Evolutionary conservation across 2,888 invertebrate genomes (phyloP).

Genomic region (Ophioninae sp.): DNA sequence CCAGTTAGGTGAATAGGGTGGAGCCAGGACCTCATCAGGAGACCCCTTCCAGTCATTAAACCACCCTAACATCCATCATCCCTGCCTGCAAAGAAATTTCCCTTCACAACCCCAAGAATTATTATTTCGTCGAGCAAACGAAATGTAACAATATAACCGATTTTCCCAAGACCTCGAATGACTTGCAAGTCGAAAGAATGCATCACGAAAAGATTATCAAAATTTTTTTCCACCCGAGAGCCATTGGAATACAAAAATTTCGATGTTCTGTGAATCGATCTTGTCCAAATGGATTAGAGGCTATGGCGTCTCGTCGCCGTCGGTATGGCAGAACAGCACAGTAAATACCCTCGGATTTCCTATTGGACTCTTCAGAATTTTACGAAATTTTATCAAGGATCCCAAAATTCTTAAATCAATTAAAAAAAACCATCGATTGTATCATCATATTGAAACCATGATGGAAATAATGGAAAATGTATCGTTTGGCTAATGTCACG

Average conservation of each 20-base stretch:
- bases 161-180: constrained; percentile 3
- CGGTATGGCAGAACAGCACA: no score
- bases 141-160: neutral
- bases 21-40: constrained; percentile 28
- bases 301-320: no score
- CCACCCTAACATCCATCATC: constrained; percentile 46
- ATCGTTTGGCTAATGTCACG: no score
- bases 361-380: no score
- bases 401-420: no score
- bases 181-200: neutral
- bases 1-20: constrained; percentile 11
- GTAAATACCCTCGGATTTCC: no score
- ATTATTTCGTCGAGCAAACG: neutral
- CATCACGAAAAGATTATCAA: neutral
- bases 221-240: neutral
- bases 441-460: no score
- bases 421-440: no score
- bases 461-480: no score
- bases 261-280: neutral
- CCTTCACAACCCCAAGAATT: constrained; percentile 6
- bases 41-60: constrained; percentile 39
- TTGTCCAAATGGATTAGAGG: constrained; percentile 30
- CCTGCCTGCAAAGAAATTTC: constrained; percentile 11
- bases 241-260: constrained; percentile 1
- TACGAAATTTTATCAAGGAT: no score